Percentiles rank a stretch among this genome's conserved stretches.
Conservation (phyloP, 2,797 vertebrate genomes). For the Syngnathus acus region DNA sequence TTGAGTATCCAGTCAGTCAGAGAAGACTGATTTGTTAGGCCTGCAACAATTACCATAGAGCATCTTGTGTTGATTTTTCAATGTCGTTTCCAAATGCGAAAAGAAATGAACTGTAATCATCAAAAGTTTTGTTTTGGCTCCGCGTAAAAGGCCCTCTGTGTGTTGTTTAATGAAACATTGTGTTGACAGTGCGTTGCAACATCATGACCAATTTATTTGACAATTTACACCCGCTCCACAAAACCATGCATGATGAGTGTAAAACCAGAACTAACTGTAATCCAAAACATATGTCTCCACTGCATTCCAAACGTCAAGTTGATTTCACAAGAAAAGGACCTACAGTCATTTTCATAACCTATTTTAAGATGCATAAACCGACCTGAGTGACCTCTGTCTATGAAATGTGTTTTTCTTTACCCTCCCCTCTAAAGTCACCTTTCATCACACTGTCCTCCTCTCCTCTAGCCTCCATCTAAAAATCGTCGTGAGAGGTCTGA, state of each 20-base stretch:
- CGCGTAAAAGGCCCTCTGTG: neutral
- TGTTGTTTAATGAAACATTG: constrained; percentile 14
- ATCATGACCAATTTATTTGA: constrained; percentile 27
- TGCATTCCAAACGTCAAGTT: constrained; percentile 36
- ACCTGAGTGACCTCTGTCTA: neutral
- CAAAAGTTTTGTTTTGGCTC: constrained; percentile 9
- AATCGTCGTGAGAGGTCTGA: constrained; percentile 96
- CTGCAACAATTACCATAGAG: constrained; percentile 1
- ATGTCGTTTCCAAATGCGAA: constrained; percentile 15
- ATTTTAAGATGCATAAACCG: constrained; percentile 8
- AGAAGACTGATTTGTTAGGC: constrained; percentile 11
- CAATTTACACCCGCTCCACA: constrained; percentile 24
- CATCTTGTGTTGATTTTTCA: constrained; percentile 8
- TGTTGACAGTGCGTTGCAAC: constrained; percentile 10
- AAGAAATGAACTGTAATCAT: constrained; percentile 4
- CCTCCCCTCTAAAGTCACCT: neutral
- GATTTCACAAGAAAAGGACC: constrained; percentile 33
- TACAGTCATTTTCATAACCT: constrained; percentile 11
- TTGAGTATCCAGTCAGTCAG: constrained; percentile 3
- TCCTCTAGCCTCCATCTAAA: constrained; percentile 91
- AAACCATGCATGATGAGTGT: constrained; percentile 20
- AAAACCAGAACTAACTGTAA: constrained; percentile 28
- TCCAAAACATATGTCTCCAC: constrained; percentile 38
- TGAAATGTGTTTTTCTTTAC: neutral
- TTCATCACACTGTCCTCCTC: neutral